Percentiles rank a stretch among this genome's conserved stretches.
Evolutionary conservation across 2,888 invertebrate genomes (phyloP).

Genomic region (Stenodema calcarata): DNA sequence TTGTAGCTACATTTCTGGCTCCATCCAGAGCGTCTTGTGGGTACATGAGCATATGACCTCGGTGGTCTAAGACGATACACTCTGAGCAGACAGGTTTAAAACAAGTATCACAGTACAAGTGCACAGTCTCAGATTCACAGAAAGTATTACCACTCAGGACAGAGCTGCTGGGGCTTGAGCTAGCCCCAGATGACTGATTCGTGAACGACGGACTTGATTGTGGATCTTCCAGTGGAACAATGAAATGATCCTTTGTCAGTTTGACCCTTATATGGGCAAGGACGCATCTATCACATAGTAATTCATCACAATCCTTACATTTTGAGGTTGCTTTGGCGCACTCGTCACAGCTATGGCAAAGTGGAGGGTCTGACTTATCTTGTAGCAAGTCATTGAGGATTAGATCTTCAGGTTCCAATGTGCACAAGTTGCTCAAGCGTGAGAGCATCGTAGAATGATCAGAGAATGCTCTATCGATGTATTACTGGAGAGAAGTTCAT

Average conservation of each 20-base stretch:
- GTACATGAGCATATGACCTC: conserved; percentile 71
- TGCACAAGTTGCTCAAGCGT: conserved; percentile 54
- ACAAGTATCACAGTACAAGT: conserved; percentile 73
- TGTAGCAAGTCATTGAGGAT: conserved; percentile 54
- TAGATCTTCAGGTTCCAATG: conserved; percentile 54
- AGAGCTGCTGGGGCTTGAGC: conserved; percentile 53
- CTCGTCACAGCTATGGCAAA: conserved; percentile 69
- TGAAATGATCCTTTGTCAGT: conserved; percentile 73
- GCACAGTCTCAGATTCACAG: conserved; percentile 54
- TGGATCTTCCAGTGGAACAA: conserved; percentile 68
- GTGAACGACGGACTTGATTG: conserved; percentile 52
- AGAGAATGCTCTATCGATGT: conserved; percentile 55
- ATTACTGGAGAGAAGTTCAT: too few species aligned
- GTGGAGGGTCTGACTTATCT: conserved; percentile 59
- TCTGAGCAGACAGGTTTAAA: conserved; percentile 72
- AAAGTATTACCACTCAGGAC: conserved; percentile 51
- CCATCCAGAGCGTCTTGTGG: conserved; percentile 70
- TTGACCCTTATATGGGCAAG: conserved; percentile 72
- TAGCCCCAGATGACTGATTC: conserved; percentile 56
- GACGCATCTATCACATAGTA: conserved; percentile 76
- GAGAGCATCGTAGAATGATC: conserved; percentile 55
- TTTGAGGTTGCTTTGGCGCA: conserved; percentile 70
- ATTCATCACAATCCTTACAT: conserved; percentile 70
- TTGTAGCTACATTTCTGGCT: conserved; percentile 62
- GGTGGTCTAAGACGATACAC: conserved; percentile 75